These are phyloP conservation scores for Cynodonichthys magdalenae DNA, from an alignment of 2,797 vertebrate genomes.

Conservation along the genomic window DNA sequence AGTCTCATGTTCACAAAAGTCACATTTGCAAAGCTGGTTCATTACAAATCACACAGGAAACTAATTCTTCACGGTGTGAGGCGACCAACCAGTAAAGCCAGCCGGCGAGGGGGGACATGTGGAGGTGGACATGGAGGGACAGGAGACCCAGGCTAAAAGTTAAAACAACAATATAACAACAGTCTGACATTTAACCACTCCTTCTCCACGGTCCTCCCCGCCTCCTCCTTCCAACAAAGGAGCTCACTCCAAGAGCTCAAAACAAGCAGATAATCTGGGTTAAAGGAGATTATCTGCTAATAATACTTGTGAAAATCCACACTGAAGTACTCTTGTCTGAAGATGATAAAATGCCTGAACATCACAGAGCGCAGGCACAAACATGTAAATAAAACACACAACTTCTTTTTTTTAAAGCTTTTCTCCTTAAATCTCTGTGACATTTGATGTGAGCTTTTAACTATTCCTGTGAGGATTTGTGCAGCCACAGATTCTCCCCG, in stretches of 20 bases:
- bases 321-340: conserved; percentile 41
- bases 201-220: conserved; percentile 11
- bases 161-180: conserved; percentile 40
- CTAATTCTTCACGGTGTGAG: conserved; percentile 9
- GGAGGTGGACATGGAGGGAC: conserved; percentile 52
- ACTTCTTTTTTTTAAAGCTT: conserved; percentile 37
- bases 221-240: conserved; percentile 41
- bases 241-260: conserved; percentile 29
- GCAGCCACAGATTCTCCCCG: conserved; percentile 52
- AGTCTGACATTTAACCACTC: conserved; percentile 67
- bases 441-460: conserved; percentile 69
- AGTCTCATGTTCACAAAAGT: background rate
- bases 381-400: conserved; percentile 24
- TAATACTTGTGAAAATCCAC: conserved; percentile 58
- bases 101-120: background rate
- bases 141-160: conserved; percentile 15
- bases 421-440: conserved; percentile 58
- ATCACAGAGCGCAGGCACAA: conserved; percentile 34
- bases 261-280: conserved; percentile 69
- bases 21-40: background rate
- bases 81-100: conserved; percentile 1
- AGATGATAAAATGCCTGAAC: conserved; percentile 49
- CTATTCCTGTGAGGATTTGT: conserved; percentile 57
- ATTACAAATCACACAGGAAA: conserved; percentile 1
- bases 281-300: conserved; percentile 69